phyloP scores from a whole-genome alignment of 2,113 vertebrate genomes.

The Syngnathus floridae region DNA sequence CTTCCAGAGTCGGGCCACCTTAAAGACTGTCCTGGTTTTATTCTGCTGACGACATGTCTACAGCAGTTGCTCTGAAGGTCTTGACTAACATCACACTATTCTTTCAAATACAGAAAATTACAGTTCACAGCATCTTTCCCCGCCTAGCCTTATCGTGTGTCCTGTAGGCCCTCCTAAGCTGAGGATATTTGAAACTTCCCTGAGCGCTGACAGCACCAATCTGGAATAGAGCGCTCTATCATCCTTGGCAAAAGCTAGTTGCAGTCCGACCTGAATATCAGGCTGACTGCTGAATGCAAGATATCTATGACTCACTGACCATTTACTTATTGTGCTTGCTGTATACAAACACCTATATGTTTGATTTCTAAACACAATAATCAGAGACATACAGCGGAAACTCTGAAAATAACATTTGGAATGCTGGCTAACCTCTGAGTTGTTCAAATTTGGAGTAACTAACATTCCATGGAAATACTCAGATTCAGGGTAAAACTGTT shows the following conservation, averaged over 20 bases:
- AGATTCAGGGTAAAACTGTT: background rate
- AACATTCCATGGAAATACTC: background rate
- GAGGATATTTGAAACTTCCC: conserved; percentile 17
- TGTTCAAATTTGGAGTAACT: background rate
- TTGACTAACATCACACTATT: background rate
- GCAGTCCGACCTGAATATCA: conserved; percentile 46
- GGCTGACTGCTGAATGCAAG: conserved; percentile 38
- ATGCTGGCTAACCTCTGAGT: background rate
- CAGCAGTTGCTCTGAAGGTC: background rate
- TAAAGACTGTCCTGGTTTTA: background rate
- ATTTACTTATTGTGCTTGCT: conserved; percentile 21
- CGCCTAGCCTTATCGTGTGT: conserved; percentile 10
- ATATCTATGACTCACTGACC: conserved; percentile 38
- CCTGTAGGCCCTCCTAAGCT: conserved; percentile 9
- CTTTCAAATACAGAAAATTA: background rate
- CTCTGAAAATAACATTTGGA: background rate
- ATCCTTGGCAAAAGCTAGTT: conserved; percentile 36
- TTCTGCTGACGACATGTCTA: background rate
- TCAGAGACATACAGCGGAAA: background rate
- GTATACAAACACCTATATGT: conserved; percentile 14
- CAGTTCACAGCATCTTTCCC: conserved; percentile 8
- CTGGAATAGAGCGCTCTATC: conserved; percentile 44
- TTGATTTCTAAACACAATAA: background rate
- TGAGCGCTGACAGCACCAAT: conserved; percentile 31
- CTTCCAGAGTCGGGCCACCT: background rate